Conservation (phyloP, 2,888 invertebrate species). For the Dorcus hopei region DNA sequence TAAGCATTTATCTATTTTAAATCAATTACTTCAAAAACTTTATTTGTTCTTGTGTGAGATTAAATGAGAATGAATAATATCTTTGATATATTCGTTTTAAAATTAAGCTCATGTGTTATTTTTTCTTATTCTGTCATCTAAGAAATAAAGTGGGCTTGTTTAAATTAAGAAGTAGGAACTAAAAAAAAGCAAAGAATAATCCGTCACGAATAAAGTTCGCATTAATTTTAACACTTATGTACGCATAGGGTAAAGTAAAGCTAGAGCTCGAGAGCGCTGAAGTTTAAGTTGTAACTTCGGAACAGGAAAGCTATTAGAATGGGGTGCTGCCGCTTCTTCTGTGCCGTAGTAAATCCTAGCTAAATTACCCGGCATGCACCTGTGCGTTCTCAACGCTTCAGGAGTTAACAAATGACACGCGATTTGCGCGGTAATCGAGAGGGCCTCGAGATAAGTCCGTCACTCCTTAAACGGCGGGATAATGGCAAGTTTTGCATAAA, state of each 20-base stretch:
- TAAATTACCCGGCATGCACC: slow-evolving; percentile 45
- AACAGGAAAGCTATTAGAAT: slow-evolving; percentile 23
- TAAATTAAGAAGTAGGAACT: too few relatives aligned
- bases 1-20: too few relatives aligned
- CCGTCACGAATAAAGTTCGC: too few relatives aligned
- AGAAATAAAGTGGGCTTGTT: too few relatives aligned
- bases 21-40: too few relatives aligned
- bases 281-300: slow-evolving; percentile 18
- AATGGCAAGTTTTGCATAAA: slow-evolving; percentile 11
- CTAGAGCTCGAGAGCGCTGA: slow-evolving; percentile 5
- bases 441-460: slow-evolving; percentile 40
- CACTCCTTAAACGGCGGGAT: slow-evolving; percentile 28
- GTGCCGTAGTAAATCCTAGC: slow-evolving; percentile 42
- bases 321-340: slow-evolving; percentile 20
- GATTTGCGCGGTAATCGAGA: slow-evolving; percentile 46
- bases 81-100: too few relatives aligned
- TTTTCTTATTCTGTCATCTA: too few relatives aligned
- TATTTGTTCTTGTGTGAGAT: too few relatives aligned
- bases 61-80: too few relatives aligned
- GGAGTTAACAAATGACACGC: slow-evolving; percentile 48
- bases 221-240: too few relatives aligned
- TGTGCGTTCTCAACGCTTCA: slow-evolving; percentile 42
- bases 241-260: not conserved
- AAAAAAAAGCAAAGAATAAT: too few relatives aligned
- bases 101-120: too few relatives aligned